Evolutionary conservation across 2,888 invertebrate genomes (phyloP).

Genomic region (Ectobius pallidus): DNA sequence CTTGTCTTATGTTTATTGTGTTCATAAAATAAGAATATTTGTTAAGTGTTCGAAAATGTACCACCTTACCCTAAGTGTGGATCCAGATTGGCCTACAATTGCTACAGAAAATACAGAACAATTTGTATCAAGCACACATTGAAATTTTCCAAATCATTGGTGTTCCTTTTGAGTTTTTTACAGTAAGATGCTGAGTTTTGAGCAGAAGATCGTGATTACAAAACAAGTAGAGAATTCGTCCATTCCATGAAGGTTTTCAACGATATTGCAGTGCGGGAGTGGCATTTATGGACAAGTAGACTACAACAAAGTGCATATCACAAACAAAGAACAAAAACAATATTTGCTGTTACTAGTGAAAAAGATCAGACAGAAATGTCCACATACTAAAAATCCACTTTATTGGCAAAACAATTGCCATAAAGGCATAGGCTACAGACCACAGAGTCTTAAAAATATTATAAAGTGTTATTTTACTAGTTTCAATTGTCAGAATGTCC

Average conservation of each 20-base stretch:
- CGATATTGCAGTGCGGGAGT: not conserved
- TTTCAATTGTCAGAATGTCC: too few relatives aligned
- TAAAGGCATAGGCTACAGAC: too few relatives aligned
- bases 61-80: too few relatives aligned
- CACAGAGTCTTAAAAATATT: not conserved
- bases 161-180: not conserved
- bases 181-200: not conserved
- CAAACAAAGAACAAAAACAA: not conserved
- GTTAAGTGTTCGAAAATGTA: too few relatives aligned
- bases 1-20: too few relatives aligned
- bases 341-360: conserved; percentile 7
- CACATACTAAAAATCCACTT: not conserved
- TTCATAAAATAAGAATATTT: too few relatives aligned
- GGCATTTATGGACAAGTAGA: not conserved
- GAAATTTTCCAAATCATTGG: not conserved
- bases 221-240: not conserved
- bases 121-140: conserved; percentile 10
- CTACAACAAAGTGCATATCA: not conserved
- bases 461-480: not conserved
- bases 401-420: not conserved
- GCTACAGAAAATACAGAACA: not conserved
- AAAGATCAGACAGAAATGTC: not conserved
- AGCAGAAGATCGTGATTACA: not conserved
- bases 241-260: not conserved
- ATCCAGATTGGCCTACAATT: too few relatives aligned